Evolutionary conservation across 2,888 invertebrate species (phyloP).

Genomic region (Pasiphila rectangulata): DNA sequence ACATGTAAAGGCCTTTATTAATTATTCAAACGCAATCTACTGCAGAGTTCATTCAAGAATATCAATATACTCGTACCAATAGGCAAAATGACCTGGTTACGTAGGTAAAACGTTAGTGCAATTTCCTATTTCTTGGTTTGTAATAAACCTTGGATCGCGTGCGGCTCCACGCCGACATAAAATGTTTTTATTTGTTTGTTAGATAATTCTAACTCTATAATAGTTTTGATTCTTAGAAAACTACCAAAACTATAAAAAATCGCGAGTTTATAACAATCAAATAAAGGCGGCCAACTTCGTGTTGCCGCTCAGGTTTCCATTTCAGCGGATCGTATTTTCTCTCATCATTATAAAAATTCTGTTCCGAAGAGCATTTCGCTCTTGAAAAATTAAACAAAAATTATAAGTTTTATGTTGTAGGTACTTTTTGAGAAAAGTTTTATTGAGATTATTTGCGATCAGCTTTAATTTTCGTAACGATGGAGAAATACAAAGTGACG

Average conservation of each 20-base stretch:
- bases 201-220: constrained; percentile 15
- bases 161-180: constrained; percentile 40
- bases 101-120: constrained; percentile 11
- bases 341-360: constrained; percentile 11
- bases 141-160: constrained; percentile 52
- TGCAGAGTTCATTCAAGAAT: neutral
- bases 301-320: constrained; percentile 7
- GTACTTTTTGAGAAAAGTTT: no score
- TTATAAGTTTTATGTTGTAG: neutral
- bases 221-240: constrained; percentile 17
- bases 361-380: neutral
- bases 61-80: neutral
- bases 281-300: neutral
- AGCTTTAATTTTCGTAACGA: no score
- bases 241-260: constrained; percentile 9
- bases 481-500: no score
- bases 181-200: constrained; percentile 66
- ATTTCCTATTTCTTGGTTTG: constrained; percentile 70
- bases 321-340: constrained; percentile 7
- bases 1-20: no score
- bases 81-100: neutral
- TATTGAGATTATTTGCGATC: no score
- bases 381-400: neutral
- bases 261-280: constrained; percentile 5
- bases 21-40: neutral